Conservation (phyloP, 2,113 vertebrate genomes). For the Oryzias melastigma region DNA sequence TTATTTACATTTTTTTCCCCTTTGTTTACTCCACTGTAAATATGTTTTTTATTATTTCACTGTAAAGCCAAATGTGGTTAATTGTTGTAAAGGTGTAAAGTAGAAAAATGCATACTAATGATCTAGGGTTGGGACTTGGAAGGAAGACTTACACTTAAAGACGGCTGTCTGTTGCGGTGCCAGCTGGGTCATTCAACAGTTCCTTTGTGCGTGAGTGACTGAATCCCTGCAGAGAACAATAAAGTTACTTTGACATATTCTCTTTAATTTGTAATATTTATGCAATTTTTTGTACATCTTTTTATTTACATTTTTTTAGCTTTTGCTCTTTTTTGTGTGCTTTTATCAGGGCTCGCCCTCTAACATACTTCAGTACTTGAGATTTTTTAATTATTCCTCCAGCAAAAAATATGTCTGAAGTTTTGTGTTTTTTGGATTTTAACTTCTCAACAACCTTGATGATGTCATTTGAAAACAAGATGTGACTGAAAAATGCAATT, state of each 20-base stretch:
- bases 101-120: conserved; percentile 66
- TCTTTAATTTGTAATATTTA: conserved; percentile 42
- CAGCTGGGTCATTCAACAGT: conserved; percentile 65
- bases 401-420: conserved; percentile 17
- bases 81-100: conserved; percentile 72
- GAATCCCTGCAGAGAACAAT: conserved; percentile 41
- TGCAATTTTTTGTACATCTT: conserved; percentile 27
- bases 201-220: conserved; percentile 17
- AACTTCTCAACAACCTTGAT: conserved; percentile 41
- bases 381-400: conserved; percentile 32
- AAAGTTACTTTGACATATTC: conserved; percentile 10
- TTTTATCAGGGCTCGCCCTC: conserved; percentile 2
- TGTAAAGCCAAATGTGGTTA: conserved; percentile 73
- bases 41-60: conserved; percentile 64
- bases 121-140: conserved; percentile 35
- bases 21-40: conserved; percentile 75
- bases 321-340: background rate
- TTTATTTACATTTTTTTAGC: conserved; percentile 18
- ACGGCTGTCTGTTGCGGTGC: conserved; percentile 55
- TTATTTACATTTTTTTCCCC: conserved; percentile 17
- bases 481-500: conserved; percentile 37
- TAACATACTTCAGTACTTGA: conserved; percentile 2
- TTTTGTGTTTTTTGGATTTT: conserved; percentile 35
- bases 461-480: conserved; percentile 56
- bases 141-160: conserved; percentile 53